Evolutionary conservation across 2,888 invertebrate species (phyloP).

Genomic region (Drosophila emarginata): DNA sequence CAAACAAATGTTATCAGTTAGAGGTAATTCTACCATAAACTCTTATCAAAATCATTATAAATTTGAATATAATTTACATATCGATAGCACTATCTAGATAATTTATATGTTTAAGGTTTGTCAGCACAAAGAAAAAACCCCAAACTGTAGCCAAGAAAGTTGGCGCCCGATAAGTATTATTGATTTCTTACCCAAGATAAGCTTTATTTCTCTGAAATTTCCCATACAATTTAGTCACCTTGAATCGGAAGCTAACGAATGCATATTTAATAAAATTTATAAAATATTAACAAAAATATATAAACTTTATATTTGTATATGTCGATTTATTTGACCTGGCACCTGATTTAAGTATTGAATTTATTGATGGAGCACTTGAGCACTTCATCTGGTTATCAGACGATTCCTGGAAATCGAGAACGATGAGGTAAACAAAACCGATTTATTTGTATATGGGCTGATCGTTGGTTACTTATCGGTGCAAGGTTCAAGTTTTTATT

Average conservation of each 20-base stretch:
- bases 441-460: conserved; percentile 6
- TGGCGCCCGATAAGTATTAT: conserved; percentile 13
- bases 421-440: conserved; percentile 38
- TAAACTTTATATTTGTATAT: background rate
- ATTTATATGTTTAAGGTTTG: conserved; percentile 4
- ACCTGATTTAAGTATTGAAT: conserved; percentile 7
- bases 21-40: background rate
- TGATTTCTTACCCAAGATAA: conserved; percentile 18
- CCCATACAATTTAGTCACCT: background rate
- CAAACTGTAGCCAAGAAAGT: conserved; percentile 1
- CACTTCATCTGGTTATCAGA: background rate
- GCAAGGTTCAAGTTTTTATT: conserved; percentile 2
- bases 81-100: conserved; percentile 18
- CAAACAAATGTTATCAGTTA: background rate
- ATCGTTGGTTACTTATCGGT: conserved; percentile 6
- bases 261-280: background rate
- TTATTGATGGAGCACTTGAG: conserved; percentile 36
- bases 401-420: conserved; percentile 23
- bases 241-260: background rate
- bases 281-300: background rate
- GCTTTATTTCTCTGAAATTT: background rate
- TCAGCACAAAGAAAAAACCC: conserved; percentile 3
- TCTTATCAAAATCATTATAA: conserved; percentile 26
- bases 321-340: background rate
- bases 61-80: conserved; percentile 32